Base-by-base conservation (phyloP, 1,140 invertebrate species). In the Zaprionus inermis region DNA sequence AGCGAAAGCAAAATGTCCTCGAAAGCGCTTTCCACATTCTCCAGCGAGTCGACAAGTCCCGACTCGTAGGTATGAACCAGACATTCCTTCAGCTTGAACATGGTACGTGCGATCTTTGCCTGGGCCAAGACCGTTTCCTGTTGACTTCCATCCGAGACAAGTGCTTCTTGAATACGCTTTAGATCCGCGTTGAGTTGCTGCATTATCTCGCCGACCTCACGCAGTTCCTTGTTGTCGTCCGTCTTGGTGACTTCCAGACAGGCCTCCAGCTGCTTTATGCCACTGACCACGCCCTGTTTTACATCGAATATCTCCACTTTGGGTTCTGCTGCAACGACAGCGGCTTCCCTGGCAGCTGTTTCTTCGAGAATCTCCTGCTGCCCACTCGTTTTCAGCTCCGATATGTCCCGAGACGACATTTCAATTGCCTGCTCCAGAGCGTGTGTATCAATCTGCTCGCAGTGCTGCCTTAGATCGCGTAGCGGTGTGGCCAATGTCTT, bases 351-450 rank as follows among this genome's bases (percentile, higher is more conserved):
- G 5, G 57, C 83, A 10, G 93, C 72, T 66, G 18, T 22, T n/a
- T 93, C 92, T 70, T 93, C 82, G 59, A 94, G 83, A 10, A 93
- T 91, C 49, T 76, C 54, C 12, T 72, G 36, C 55, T 93, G 86
- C 5, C 93, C 93, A 38, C 93, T 88, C 18, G 91, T 86, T 63
- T 92, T 79, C 3, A 92, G 55, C 0, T 89, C 79, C 0, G 91
- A 90, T n/a, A 92, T 73, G 32, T 92, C 82, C n/a, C 84, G 79
- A 0, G 78, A 78, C 10, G 91, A 92, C 20, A 92, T 52, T 55
- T 92, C 91, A 5, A 54, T 30, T 1, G 66, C 57, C n/a, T 92
- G 79, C 16, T 92, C 91, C 46, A 92, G 11, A 0, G 74, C 65
- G 18, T 90, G 73, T 5, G 63, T 46, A 54, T 91, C 76, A 6